Evolutionary conservation across 2,797 vertebrate species (phyloP).

Genomic region (Chanos chanos): DNA sequence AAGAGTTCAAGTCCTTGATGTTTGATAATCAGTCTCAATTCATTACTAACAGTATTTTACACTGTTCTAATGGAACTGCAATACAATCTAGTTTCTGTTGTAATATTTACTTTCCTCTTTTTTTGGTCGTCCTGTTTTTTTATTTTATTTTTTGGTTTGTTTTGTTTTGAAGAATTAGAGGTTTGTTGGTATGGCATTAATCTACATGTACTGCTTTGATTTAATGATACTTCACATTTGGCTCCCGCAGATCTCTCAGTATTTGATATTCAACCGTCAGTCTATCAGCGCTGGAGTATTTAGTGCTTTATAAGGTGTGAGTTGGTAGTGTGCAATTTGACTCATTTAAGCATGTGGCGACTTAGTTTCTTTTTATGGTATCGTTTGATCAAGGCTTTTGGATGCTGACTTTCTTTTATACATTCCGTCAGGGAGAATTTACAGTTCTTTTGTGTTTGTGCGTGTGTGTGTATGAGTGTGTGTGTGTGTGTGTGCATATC

Average conservation of each 20-base stretch:
- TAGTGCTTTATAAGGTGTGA: constrained; percentile 85
- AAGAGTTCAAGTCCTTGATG: constrained; percentile 80
- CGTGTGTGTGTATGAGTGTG: constrained; percentile 68
- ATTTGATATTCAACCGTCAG: constrained; percentile 79
- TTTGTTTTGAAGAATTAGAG: constrained; percentile 70
- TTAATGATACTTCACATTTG: constrained; percentile 78
- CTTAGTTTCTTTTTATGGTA: constrained; percentile 60
- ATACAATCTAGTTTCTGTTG: constrained; percentile 86
- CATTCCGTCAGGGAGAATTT: constrained; percentile 98
- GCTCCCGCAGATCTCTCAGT: constrained; percentile 88
- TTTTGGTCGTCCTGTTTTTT: constrained; percentile 74
- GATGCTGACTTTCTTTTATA: constrained; percentile 84
- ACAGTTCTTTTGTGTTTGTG: constrained; percentile 38
- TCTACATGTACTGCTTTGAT: constrained; percentile 69
- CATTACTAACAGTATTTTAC: constrained; percentile 87
- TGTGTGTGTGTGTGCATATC: constrained; percentile 41
- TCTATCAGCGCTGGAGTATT: constrained; percentile 79
- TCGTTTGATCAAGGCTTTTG: constrained; percentile 79
- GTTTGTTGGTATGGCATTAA: constrained; percentile 78
- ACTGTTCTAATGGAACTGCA: constrained; percentile 90
- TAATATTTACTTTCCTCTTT: constrained; percentile 77
- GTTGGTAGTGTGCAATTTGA: constrained; percentile 85
- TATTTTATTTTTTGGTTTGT: constrained; percentile 68
- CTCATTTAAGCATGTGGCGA: constrained; percentile 80
- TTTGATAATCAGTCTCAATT: constrained; percentile 88